Percentiles rank a stretch among this genome's conserved stretches.
These are phyloP conservation scores for Oryzias melastigma DNA, from an alignment of 2,113 vertebrate genomes.

Conservation along the genomic window DNA sequence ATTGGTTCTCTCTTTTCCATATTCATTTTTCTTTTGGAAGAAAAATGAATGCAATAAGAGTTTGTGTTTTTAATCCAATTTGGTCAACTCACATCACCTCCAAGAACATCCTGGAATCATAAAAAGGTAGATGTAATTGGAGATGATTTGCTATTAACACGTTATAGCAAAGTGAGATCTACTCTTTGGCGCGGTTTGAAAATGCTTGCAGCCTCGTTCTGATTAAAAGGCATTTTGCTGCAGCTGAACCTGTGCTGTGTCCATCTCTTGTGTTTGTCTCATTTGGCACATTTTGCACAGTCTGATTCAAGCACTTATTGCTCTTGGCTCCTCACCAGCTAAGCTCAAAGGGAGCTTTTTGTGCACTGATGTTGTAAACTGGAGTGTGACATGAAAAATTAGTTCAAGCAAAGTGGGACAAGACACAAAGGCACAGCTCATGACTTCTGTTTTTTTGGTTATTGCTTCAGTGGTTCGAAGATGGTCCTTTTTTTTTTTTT, in stretches of 20 bases:
- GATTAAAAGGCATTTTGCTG: constrained; percentile 8
- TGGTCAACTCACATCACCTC: no score
- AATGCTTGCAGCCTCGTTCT: constrained; percentile 8
- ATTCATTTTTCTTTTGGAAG: no score
- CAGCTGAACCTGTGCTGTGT: constrained; percentile 12
- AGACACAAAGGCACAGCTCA: constrained; percentile 33
- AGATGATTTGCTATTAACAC: neutral
- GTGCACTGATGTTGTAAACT: constrained; percentile 53
- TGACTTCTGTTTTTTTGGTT: constrained; percentile 12
- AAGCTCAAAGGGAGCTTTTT: constrained; percentile 38
- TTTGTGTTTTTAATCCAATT: no score
- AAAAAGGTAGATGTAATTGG: no score
- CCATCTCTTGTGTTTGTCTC: constrained; percentile 25
- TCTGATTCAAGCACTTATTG: constrained; percentile 31
- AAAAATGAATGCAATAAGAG: no score
- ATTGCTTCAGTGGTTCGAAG: constrained; percentile 15
- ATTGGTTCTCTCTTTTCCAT: no score
- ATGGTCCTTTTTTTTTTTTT: constrained; percentile 11
- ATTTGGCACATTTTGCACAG: constrained; percentile 49
- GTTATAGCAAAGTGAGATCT: neutral
- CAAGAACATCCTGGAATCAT: no score
- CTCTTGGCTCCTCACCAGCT: constrained; percentile 19
- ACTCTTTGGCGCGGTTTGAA: constrained; percentile 15
- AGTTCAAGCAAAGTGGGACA: constrained; percentile 63
- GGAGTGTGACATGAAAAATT: constrained; percentile 51